Conservation (phyloP, 2,797 vertebrate species). For the Trachurus trachurus region DNA sequence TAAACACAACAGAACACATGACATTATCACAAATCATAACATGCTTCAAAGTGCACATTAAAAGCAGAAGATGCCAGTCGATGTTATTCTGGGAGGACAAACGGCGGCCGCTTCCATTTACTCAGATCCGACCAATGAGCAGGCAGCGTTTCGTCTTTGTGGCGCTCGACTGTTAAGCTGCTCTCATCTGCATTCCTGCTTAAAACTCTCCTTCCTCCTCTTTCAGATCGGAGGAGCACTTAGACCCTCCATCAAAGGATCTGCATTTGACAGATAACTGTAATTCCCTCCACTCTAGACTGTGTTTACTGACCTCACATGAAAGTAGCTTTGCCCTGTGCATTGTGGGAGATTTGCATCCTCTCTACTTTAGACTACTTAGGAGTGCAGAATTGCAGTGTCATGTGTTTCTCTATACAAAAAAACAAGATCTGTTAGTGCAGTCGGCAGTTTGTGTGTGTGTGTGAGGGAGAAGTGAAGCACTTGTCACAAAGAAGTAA, state of each 20-base stretch:
- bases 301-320: slow-evolving; percentile 79
- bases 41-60: slow-evolving; percentile 26
- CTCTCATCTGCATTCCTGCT: slow-evolving; percentile 65
- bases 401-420: slow-evolving; percentile 65
- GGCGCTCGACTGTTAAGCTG: slow-evolving; percentile 47
- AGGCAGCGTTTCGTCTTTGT: slow-evolving; percentile 42
- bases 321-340: slow-evolving; percentile 75
- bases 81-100: slow-evolving; percentile 27
- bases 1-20: neutral
- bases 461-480: slow-evolving; percentile 2
- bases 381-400: slow-evolving; percentile 63
- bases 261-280: slow-evolving; percentile 77
- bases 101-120: slow-evolving; percentile 20
- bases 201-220: slow-evolving; percentile 41
- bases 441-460: slow-evolving; percentile 23
- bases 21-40: neutral
- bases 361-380: slow-evolving; percentile 67
- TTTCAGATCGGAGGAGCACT: slow-evolving; percentile 65
- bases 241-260: slow-evolving; percentile 77
- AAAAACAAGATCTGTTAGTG: slow-evolving; percentile 31
- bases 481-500: slow-evolving; percentile 32
- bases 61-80: slow-evolving; percentile 18
- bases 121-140: slow-evolving; percentile 56
- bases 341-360: slow-evolving; percentile 78
- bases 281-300: slow-evolving; percentile 75